Evolutionary conservation across 2,797 vertebrate genomes (phyloP).

Genomic region (Galagoides demidoff): DNA sequence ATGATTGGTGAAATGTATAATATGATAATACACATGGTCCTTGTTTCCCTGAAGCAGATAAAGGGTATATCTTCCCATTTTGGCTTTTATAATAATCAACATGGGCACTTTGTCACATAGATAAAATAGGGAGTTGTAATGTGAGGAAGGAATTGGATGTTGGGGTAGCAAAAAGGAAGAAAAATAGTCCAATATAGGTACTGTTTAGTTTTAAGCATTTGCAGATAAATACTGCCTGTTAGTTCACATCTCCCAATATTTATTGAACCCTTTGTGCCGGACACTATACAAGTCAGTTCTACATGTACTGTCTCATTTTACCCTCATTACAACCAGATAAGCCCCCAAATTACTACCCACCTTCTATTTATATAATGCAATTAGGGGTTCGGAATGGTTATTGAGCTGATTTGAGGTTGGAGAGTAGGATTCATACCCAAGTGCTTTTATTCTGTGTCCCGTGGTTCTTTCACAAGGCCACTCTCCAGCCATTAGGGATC

Average conservation of each 20-base stretch:
- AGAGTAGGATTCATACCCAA: neutral
- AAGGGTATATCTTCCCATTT: neutral
- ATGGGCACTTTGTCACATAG: neutral
- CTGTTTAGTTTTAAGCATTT: neutral
- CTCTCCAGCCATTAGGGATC: neutral
- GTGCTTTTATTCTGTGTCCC: neutral
- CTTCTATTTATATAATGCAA: neutral
- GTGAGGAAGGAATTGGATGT: neutral
- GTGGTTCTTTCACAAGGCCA: neutral
- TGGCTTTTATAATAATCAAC: neutral
- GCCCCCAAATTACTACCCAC: neutral
- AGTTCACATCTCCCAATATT: neutral
- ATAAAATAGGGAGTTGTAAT: neutral
- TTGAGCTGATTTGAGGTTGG: neutral
- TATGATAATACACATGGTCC: neutral
- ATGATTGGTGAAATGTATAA: neutral
- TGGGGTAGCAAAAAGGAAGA: neutral
- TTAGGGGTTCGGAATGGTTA: neutral
- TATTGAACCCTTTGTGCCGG: neutral
- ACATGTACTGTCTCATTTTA: neutral
- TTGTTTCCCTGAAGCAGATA: neutral
- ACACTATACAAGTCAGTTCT: neutral
- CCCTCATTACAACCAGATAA: neutral
- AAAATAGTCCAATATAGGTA: neutral
- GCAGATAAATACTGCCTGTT: neutral